Evolutionary conservation across 2,113 vertebrate species (phyloP).

Genomic region (Thunnus thynnus): DNA sequence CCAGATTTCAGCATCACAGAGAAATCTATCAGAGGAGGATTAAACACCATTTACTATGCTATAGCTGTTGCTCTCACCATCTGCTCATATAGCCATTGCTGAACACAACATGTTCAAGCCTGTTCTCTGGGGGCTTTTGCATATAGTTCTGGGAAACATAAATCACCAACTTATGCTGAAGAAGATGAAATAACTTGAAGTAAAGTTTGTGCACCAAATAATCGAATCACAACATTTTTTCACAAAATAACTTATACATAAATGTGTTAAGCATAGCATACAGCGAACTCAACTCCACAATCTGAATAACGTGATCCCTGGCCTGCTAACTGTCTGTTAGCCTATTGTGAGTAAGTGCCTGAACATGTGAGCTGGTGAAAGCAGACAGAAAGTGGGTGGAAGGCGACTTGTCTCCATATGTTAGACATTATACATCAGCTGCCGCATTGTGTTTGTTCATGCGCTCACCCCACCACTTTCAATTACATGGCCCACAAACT

Average conservation of each 20-base stretch:
- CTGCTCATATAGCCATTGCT: slow-evolving; percentile 15
- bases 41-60: neutral
- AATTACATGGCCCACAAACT: slow-evolving; percentile 77
- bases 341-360: slow-evolving; percentile 21
- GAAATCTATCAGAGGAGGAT: neutral
- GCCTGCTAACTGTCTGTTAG: slow-evolving; percentile 9
- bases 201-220: neutral
- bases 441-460: slow-evolving; percentile 66
- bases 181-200: neutral
- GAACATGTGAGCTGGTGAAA: slow-evolving; percentile 45
- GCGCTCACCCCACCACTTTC: slow-evolving; percentile 60
- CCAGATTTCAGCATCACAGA: neutral
- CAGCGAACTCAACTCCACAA: neutral
- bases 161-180: neutral
- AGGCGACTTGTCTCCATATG: slow-evolving; percentile 67
- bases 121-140: neutral
- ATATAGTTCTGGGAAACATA: neutral
- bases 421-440: slow-evolving; percentile 76
- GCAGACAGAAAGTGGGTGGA: slow-evolving; percentile 56
- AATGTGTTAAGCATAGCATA: neutral
- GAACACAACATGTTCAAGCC: slow-evolving; percentile 14
- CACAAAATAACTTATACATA: neutral
- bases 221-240: neutral
- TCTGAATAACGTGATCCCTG: slow-evolving; percentile 14
- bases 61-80: slow-evolving; percentile 22